These are phyloP conservation scores for Eristalinus aeneus DNA, from an alignment of 2,888 invertebrate species.

Conservation along the genomic window DNA sequence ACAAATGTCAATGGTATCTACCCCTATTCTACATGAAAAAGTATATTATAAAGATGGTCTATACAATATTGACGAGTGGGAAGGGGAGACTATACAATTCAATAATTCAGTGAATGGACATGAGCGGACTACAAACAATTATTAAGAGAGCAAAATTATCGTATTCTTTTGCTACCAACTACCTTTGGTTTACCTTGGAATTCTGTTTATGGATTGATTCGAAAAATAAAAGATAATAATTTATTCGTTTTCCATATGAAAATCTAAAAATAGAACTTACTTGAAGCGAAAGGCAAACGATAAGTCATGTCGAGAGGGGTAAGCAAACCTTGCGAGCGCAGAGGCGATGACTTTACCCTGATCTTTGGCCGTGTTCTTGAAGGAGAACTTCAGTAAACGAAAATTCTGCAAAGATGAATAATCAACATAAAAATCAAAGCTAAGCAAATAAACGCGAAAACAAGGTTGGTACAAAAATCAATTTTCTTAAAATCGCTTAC, in stretches of 20 bases:
- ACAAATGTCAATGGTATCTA: background rate
- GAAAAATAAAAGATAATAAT: constrained; percentile 1
- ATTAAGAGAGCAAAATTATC: background rate
- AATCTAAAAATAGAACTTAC: constrained; percentile 79
- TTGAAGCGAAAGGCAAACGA: constrained; percentile 95
- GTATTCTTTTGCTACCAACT: background rate
- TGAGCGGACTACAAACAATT: background rate
- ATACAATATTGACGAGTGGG: background rate
- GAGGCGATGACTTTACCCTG: constrained; percentile 90
- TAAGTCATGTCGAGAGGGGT: constrained; percentile 91
- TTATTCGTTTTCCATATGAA: background rate
- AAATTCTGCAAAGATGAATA: constrained; percentile 86
- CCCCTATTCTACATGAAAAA: background rate
- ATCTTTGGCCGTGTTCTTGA: constrained; percentile 90
- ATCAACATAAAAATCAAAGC: constrained; percentile 52
- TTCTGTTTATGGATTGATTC: background rate
- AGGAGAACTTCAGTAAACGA: constrained; percentile 92
- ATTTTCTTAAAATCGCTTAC: constrained; percentile 54
- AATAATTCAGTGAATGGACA: background rate
- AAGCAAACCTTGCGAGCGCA: constrained; percentile 92
- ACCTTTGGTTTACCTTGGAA: constrained; percentile 35
- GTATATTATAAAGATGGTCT: background rate
- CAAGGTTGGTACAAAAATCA: constrained; percentile 45
- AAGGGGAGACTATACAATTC: background rate
- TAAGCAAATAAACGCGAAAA: background rate